Percentiles rank a stretch among this genome's conserved stretches.
Conservation (phyloP, 2,888 invertebrate species). For the Cheilosia vulpina region DNA sequence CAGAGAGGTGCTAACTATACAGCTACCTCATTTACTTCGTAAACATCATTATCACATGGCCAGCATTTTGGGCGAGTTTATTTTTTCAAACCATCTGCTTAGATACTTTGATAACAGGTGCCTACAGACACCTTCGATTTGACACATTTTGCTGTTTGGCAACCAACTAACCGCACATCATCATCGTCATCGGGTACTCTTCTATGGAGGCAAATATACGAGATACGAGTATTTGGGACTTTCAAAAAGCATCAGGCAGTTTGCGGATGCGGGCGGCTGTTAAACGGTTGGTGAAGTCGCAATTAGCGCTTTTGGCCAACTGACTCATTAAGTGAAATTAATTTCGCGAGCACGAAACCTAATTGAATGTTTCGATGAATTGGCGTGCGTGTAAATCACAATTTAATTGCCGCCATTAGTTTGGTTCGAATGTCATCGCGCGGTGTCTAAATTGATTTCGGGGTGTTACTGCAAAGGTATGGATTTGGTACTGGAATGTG, state of each 20-base stretch:
- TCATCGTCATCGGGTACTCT: not conserved
- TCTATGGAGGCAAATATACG: not conserved
- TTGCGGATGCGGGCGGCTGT: not conserved
- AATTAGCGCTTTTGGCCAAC: slow-evolving; percentile 67
- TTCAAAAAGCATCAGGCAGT: not conserved
- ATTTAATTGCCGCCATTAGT: slow-evolving; percentile 68
- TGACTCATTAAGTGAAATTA: slow-evolving; percentile 66
- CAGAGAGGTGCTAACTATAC: slow-evolving; percentile 45
- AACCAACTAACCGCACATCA: slow-evolving; percentile 13
- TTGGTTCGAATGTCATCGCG: slow-evolving; percentile 61
- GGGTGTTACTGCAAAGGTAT: slow-evolving; percentile 41
- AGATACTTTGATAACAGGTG: slow-evolving; percentile 50
- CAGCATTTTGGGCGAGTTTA: slow-evolving; percentile 12
- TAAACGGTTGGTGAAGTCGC: slow-evolving; percentile 18
- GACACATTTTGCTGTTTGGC: slow-evolving; percentile 36
- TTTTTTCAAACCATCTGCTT: slow-evolving; percentile 50
- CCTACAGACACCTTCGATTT: slow-evolving; percentile 44
- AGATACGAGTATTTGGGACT: not conserved
- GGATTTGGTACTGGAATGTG: not conserved
- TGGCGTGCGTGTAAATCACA: slow-evolving; percentile 64
- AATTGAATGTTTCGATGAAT: slow-evolving; percentile 66
- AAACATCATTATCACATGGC: slow-evolving; percentile 15
- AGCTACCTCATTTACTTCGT: slow-evolving; percentile 36
- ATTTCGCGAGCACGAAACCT: slow-evolving; percentile 52
- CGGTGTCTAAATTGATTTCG: slow-evolving; percentile 59